Evolutionary conservation across 1,140 invertebrate genomes (phyloP), one percentile per base, ranked within the genome.

Genomic region (Monochamus saltuarius): DNA sequence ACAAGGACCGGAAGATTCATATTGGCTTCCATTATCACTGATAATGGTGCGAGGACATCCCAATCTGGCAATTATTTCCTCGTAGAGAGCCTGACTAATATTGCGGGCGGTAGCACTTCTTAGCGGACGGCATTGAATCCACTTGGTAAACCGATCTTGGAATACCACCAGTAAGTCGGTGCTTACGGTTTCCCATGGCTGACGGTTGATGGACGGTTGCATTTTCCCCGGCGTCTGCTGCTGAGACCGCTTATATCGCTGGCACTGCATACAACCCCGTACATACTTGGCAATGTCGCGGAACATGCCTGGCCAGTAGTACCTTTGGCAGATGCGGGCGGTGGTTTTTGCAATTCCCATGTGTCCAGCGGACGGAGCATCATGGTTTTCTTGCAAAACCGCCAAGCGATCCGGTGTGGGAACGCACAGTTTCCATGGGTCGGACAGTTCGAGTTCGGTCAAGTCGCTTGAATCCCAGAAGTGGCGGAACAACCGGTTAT

Each of bases 21-120:
- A 81, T 54, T 81, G 75, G 4, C 61, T 69, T 0, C 77, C 80
- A 56, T 79, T 78, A 52, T 83, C 79, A 14, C 76, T 66, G 0
- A 77, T 45, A 0, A 78, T 53, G 0, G 65, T 67, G 39, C 64
- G 49, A 0, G 76, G 76, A 10, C 67, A 57, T 7, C 75, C 75
- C 40, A 70, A 75, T 0, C 70, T 50, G 7, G 65, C 55, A 9
- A 76, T 63, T 0, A 78, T 51, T 1, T 62, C 43, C 1, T 74
- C 61, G 11, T 74, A 59, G 4, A 78, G 53, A 1, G 58, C 47
- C 34, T 63, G 52, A 19, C 40, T 52, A 0, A 76, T 61, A 8
- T 47, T 49, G 2, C 52, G 42, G 4, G 70, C 62, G 9, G 70
- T 75, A 7, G 73, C 74, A 34, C 56, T 38, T 6, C 62, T 14